These are phyloP conservation scores for Xerus rutilus DNA, from an alignment of 2,797 vertebrate species.

Conservation along the genomic window DNA sequence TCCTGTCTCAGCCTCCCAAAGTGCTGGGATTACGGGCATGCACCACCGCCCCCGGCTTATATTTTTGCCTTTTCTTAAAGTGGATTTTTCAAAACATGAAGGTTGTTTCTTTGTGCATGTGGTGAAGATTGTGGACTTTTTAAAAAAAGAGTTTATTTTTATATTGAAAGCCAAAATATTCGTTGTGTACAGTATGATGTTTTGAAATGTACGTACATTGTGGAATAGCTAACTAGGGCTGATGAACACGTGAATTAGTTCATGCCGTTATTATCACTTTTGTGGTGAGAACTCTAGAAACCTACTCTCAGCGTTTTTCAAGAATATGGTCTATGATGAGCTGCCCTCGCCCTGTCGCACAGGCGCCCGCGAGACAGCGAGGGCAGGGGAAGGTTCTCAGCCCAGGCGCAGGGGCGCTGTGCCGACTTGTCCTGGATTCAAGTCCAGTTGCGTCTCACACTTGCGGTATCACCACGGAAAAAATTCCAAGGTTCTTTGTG, in stretches of 20 bases:
- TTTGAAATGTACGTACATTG: neutral
- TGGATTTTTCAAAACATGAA: neutral
- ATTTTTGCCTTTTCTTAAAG: neutral
- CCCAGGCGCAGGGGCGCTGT: no score
- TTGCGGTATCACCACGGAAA: neutral
- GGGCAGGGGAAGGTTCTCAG: no score
- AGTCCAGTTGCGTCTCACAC: neutral
- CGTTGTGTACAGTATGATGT: neutral
- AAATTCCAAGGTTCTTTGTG: neutral
- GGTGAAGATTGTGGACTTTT: neutral
- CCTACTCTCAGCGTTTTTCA: neutral
- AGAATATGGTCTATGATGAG: neutral
- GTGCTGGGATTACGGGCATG: no score
- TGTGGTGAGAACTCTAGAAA: neutral
- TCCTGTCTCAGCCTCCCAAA: no score
- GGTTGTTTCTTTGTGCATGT: neutral
- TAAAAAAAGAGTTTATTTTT: neutral
- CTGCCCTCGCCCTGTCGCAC: neutral
- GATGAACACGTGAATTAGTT: neutral
- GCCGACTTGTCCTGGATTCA: no score
- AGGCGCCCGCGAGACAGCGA: neutral
- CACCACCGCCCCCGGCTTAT: no score
- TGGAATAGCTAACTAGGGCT: neutral
- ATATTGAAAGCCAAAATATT: neutral
- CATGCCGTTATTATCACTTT: neutral